Conservation (phyloP, 2,113 vertebrate genomes). For the Thymallus thymallus region DNA sequence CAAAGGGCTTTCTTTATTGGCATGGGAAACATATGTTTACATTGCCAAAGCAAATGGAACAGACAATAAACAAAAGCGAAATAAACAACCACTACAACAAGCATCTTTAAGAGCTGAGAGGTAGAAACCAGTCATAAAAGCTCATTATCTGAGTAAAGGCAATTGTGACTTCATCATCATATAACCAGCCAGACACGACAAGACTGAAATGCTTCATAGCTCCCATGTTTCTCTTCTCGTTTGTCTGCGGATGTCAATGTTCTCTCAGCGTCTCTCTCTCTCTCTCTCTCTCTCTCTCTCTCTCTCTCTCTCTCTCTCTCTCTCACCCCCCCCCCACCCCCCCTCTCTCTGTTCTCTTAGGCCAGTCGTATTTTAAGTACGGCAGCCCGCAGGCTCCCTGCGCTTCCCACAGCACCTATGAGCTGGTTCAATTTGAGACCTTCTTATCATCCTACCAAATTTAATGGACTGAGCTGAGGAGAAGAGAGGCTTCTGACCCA, state of each 20-base stretch:
- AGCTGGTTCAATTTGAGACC: conserved; percentile 59
- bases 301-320: not conserved
- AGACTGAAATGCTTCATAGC: not conserved
- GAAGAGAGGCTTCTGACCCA: conserved; percentile 58
- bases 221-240: not conserved
- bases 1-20: too few relatives aligned
- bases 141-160: too few relatives aligned
- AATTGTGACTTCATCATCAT: too few relatives aligned
- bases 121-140: too few relatives aligned
- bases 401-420: conserved; percentile 47
- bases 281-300: not conserved
- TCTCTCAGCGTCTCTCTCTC: not conserved
- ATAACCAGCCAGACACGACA: too few relatives aligned
- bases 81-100: too few relatives aligned
- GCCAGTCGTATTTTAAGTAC: conserved; percentile 47
- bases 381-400: conserved; percentile 24
- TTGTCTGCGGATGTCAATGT: conserved; percentile 8
- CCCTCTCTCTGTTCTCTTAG: conserved; percentile 40
- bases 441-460: conserved; percentile 52
- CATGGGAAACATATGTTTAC: too few relatives aligned
- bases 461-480: conserved; percentile 47
- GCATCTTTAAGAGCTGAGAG: too few relatives aligned
- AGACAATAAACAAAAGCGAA: too few relatives aligned
- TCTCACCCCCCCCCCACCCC: not conserved
- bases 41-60: too few relatives aligned